phyloP scores from a whole-genome alignment of 1,140 invertebrate species.

The Olivierus martensii region DNA sequence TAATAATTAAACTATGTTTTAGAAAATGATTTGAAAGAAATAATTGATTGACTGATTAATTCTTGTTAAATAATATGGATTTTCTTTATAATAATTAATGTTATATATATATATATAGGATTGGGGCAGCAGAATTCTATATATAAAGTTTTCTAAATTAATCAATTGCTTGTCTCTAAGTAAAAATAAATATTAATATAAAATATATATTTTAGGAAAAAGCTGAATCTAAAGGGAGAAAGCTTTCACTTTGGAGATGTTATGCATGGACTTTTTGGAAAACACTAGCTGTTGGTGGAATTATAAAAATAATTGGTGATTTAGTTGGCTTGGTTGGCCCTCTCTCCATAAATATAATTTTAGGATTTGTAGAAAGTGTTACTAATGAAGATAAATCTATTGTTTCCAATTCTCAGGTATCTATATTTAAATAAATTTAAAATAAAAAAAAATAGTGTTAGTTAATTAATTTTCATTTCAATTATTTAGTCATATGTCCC shows the following conservation, averaged over 20 bases:
- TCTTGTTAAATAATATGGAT: no score
- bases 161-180: background rate
- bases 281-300: conserved; percentile 51
- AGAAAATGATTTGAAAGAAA: no score
- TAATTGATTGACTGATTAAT: no score
- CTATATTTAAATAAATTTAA: no score
- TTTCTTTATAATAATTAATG: no score
- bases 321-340: conserved; percentile 57
- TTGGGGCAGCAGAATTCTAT: background rate
- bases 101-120: background rate
- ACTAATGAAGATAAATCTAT: conserved; percentile 3
- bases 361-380: conserved; percentile 43
- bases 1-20: no score
- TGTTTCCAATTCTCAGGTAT: no score
- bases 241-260: conserved; percentile 43
- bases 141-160: background rate
- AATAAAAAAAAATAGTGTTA: no score
- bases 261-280: conserved; percentile 53
- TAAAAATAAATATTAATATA: background rate
- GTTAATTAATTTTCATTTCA: background rate
- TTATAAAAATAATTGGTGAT: conserved; percentile 59
- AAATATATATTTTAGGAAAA: background rate
- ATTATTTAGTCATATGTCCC: conserved; percentile 7
- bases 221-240: background rate
- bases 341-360: conserved; percentile 54